Base-by-base conservation (phyloP, 2,888 invertebrate species). In the Nomada fucata region DNA sequence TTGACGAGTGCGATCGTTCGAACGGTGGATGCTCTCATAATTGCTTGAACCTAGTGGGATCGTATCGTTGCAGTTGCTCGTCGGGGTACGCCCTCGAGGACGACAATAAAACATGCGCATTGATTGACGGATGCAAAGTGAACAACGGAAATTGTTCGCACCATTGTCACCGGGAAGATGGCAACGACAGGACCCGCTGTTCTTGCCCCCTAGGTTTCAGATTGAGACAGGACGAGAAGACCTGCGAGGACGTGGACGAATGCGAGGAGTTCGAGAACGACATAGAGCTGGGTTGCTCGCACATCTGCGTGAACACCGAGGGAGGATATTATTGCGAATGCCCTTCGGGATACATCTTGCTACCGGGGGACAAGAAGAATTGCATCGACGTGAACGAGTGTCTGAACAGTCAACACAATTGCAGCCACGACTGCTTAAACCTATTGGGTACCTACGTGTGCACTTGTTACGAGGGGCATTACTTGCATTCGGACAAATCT, bases 311-410 rank as follows among this genome's bases (percentile, higher is more conserved):
- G 26, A 95, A 95, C 89, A 94, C 94, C 9, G 90, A 94, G 44
- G 95, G 95, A 18, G 94, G 94, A 29, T 95, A 95, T 90, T 92
- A 92, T 23, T 95, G 95, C 91, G 93, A 94, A 78, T 95, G 95
- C 88, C 91, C 93, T 23, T 80, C 93, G 0, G 95, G 95, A 0
- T 95, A 94, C 86, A 91, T 89, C 55, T 80, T 92, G 9, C 75
- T 91, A 23, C 90, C 92, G 0, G 90, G 91, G 0, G 94, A 95
- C 77, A 93, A 90, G 42, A 93, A 85, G 82, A 93, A 92, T 3
- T 95, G 95, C 84, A 89, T 93, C 82, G 95, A 95, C 90, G 85
- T 94, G 2, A 91, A 94, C 86, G 94, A 94, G 83, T 94, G 94
- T 63, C 79, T 91, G 0, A 83, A 85, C 44, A 81, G 78, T 4